These are phyloP conservation scores for Diuraphis noxia DNA, from an alignment of 1,140 invertebrate species.

Conservation along the genomic window DNA sequence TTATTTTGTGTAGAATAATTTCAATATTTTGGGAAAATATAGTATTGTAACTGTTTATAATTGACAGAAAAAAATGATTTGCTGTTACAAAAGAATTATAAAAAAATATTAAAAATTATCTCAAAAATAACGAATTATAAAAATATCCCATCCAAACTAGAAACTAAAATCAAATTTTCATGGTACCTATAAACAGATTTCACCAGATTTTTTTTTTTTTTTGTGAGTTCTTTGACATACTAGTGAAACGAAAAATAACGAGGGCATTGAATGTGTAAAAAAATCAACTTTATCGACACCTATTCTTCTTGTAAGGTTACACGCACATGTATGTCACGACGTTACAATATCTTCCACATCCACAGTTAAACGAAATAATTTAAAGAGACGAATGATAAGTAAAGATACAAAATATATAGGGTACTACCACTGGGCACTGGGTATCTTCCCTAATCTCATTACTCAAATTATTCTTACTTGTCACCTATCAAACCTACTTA, in stretches of 20 bases:
- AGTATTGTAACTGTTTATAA: background rate
- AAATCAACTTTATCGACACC: background rate
- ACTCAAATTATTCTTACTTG: no score
- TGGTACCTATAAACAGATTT: conserved; percentile 26
- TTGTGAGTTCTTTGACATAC: background rate
- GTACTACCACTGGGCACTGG: no score
- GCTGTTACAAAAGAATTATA: background rate
- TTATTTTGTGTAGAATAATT: background rate
- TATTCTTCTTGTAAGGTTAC: background rate
- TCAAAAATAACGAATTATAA: background rate
- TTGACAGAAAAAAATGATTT: background rate
- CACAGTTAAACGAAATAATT: background rate
- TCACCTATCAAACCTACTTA: no score
- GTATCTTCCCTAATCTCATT: no score
- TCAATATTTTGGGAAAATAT: background rate
- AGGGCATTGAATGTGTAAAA: background rate
- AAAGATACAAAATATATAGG: no score
- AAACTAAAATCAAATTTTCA: conserved; percentile 24
- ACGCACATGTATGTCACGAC: background rate
- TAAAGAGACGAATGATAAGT: background rate
- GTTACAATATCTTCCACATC: background rate
- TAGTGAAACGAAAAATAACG: conserved; percentile 20
- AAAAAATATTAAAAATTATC: background rate
- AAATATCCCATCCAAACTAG: background rate
- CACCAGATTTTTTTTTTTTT: background rate